These are phyloP conservation scores for Melipona bicolor DNA, from an alignment of 2,888 invertebrate genomes.

Conservation along the genomic window DNA sequence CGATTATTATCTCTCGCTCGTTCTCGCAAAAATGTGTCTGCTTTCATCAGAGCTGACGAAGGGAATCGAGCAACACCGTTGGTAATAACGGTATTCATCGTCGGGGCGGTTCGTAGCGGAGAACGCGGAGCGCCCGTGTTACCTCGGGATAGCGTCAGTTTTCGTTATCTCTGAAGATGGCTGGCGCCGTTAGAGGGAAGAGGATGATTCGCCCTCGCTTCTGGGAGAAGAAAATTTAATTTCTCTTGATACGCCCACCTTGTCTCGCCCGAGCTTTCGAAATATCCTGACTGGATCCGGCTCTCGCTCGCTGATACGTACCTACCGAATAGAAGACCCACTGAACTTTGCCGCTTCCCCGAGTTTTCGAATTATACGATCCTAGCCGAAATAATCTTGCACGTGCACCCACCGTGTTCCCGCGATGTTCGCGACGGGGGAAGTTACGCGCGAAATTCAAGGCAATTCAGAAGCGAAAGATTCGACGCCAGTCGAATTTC, in stretches of 20 bases:
- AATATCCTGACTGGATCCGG: conserved; percentile 22
- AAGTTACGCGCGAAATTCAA: background rate
- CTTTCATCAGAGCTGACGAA: conserved; percentile 23
- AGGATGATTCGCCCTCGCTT: conserved; percentile 48
- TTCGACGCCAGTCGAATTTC: background rate
- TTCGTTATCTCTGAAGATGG: conserved; percentile 76
- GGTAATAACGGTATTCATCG: conserved; percentile 51
- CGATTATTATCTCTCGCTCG: conserved; percentile 19
- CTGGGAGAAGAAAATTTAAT: conserved; percentile 74
- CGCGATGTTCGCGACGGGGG: background rate
- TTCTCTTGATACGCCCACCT: conserved; percentile 60
- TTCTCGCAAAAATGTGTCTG: conserved; percentile 35
- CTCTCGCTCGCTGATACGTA: background rate
- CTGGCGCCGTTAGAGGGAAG: conserved; percentile 58
- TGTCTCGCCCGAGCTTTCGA: conserved; percentile 39
- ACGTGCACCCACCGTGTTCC: background rate
- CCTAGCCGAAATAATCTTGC: background rate
- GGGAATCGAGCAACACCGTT: conserved; percentile 35
- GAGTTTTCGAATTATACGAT: background rate
- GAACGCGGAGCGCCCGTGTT: conserved; percentile 69
- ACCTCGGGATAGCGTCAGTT: conserved; percentile 76
- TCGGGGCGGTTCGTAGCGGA: conserved; percentile 26
- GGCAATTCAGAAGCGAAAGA: background rate
- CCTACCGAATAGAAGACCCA: background rate
- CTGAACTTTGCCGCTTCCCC: background rate